Evolutionary conservation across 2,797 vertebrate species (phyloP).

Genomic region (Myripristis jacobus): DNA sequence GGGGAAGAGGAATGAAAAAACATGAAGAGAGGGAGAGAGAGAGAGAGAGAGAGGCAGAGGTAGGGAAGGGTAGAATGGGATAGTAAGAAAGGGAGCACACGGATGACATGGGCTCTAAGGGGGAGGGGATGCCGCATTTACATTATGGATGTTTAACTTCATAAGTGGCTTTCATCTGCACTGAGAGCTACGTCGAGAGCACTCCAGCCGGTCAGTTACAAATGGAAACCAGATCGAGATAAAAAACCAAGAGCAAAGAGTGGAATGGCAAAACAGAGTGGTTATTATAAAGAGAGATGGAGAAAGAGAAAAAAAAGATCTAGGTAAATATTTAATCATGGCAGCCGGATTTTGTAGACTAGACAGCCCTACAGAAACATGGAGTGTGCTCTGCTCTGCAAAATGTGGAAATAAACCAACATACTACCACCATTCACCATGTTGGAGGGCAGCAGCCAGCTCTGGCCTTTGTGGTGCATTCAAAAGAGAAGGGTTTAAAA

Average conservation of each 20-base stretch:
- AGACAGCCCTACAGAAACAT: slow-evolving; percentile 23
- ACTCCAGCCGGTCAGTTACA: slow-evolving; percentile 27
- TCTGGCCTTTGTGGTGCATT: slow-evolving; percentile 11
- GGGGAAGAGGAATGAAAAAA: background rate
- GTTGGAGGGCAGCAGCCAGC: background rate
- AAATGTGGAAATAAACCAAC: slow-evolving; percentile 24
- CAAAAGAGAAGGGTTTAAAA: slow-evolving; percentile 3
- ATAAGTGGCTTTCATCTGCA: slow-evolving; percentile 49
- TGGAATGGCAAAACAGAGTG: slow-evolving; percentile 16
- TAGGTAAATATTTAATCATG: slow-evolving; percentile 60
- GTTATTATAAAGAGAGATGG: slow-evolving; percentile 16
- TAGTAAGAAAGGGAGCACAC: background rate
- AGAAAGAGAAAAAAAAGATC: slow-evolving; percentile 15
- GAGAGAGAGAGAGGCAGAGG: background rate
- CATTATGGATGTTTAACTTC: slow-evolving; percentile 44
- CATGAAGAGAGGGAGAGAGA: background rate
- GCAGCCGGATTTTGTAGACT: slow-evolving; percentile 17
- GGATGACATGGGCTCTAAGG: slow-evolving; percentile 1
- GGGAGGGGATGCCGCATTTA: slow-evolving; percentile 39
- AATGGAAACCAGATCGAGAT: slow-evolving; percentile 54
- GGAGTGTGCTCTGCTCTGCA: background rate
- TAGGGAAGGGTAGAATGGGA: background rate
- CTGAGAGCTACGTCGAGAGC: slow-evolving; percentile 15
- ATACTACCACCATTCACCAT: background rate
- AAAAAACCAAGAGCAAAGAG: slow-evolving; percentile 21